phyloP scores from a whole-genome alignment of 2,888 invertebrate genomes.

The Mesorhabditis sp. region DNA sequence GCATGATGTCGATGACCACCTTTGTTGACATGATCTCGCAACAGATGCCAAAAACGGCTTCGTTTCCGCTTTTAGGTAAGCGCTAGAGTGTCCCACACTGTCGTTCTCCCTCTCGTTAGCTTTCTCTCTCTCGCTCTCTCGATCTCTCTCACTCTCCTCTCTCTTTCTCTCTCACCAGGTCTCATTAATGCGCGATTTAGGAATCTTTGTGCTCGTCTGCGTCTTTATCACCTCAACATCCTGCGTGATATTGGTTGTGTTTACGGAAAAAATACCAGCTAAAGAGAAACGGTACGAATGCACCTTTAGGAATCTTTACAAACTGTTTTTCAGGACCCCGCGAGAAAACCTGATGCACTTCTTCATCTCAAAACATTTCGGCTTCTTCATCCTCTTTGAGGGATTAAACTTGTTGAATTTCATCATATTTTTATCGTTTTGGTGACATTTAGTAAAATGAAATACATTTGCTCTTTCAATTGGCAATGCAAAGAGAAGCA shows the following conservation, averaged over 20 bases:
- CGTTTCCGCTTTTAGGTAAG: background rate
- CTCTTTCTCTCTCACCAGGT: too few species aligned
- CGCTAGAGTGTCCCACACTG: too few species aligned
- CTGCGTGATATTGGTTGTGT: background rate
- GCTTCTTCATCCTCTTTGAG: background rate
- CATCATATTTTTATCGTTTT: conserved; percentile 3
- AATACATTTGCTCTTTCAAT: background rate
- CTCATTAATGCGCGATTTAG: background rate
- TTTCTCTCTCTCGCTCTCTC: too few species aligned
- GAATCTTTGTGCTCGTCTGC: background rate
- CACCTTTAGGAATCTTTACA: background rate
- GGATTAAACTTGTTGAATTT: background rate
- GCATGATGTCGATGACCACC: conserved; percentile 4
- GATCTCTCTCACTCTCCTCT: too few species aligned
- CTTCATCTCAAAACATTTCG: background rate
- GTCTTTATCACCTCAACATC: background rate
- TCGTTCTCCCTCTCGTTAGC: too few species aligned
- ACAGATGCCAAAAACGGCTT: background rate
- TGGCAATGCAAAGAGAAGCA: background rate
- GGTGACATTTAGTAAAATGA: background rate
- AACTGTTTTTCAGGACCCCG: background rate
- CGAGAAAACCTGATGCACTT: background rate
- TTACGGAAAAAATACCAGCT: background rate
- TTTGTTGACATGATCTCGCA: background rate
- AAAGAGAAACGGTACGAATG: background rate